Percentiles rank a stretch among this genome's conserved stretches.
Evolutionary conservation across 2,113 vertebrate genomes (phyloP).

Genomic region (Callithrix jacchus): DNA sequence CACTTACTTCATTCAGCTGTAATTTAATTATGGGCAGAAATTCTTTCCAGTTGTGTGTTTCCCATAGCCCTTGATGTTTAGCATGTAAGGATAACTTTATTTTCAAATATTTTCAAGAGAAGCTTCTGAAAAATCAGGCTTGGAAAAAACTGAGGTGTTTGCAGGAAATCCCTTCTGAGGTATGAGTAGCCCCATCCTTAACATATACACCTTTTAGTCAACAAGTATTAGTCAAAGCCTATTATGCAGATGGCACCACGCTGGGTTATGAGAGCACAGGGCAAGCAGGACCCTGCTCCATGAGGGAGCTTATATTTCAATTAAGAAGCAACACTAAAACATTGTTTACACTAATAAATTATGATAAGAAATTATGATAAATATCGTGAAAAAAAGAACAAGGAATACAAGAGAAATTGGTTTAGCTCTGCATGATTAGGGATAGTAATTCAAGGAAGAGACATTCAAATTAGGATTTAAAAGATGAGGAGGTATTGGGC

Average conservation of each 20-base stretch:
- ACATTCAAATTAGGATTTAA: not conserved
- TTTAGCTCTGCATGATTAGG: not conserved
- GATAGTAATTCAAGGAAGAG: not conserved
- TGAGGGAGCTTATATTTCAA: not conserved
- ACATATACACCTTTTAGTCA: not conserved
- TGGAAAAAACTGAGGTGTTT: not conserved
- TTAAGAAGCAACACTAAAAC: not conserved
- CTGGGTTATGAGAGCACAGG: not conserved
- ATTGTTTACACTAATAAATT: not conserved
- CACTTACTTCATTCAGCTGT: constrained; percentile 39
- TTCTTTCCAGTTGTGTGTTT: constrained; percentile 44
- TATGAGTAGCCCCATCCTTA: not conserved
- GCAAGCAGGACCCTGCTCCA: not conserved
- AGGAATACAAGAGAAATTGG: not conserved
- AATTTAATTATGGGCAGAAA: constrained; percentile 34
- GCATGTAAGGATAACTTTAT: not conserved
- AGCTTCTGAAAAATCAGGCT: not conserved
- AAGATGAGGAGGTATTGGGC: not conserved
- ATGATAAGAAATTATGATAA: not conserved
- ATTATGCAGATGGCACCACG: rapidly evolving
- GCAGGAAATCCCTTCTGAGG: not conserved
- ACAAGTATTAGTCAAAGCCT: not conserved
- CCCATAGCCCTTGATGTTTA: not conserved
- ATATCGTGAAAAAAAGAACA: not conserved
- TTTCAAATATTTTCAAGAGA: not conserved